phyloP scores from a whole-genome alignment of 2,888 invertebrate species.

The Euphydryas editha region DNA sequence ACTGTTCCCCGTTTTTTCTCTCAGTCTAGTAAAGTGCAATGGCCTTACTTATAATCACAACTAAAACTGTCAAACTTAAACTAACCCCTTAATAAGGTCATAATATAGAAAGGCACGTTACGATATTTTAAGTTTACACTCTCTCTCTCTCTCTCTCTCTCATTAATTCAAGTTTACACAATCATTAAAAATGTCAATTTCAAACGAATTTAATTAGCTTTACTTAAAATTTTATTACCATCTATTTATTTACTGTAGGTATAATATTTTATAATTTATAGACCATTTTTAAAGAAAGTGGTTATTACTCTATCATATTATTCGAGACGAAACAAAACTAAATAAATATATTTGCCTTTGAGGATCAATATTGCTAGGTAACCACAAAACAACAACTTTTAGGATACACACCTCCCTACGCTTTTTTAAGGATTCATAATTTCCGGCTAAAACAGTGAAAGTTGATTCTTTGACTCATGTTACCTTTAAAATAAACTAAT shows the following conservation, averaged over 20 bases:
- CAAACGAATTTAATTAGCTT: too few relatives aligned
- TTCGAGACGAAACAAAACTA: neutral
- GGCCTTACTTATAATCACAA: constrained; percentile 55
- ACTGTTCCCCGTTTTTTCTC: constrained; percentile 74
- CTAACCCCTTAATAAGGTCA: constrained; percentile 19
- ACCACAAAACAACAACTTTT: constrained; percentile 67
- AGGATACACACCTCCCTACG: constrained; percentile 51
- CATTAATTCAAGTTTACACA: neutral
- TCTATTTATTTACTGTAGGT: too few relatives aligned
- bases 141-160: too few relatives aligned
- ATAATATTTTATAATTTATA: neutral
- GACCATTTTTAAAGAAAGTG: neutral
- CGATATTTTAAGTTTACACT: too few relatives aligned
- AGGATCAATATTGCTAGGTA: constrained; percentile 77
- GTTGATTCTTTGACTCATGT: constrained; percentile 49
- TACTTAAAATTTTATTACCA: too few relatives aligned
- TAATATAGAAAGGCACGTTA: neutral
- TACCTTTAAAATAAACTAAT: constrained; percentile 22
- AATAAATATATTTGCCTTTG: neutral
- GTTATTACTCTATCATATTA: too few relatives aligned
- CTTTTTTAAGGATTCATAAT: constrained; percentile 69
- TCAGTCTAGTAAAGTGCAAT: constrained; percentile 67
- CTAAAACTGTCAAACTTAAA: constrained; percentile 33
- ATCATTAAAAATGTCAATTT: too few relatives aligned
- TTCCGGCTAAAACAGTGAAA: constrained; percentile 71